Percentiles rank a stretch among this genome's conserved stretches.
Evolutionary conservation across 1,140 invertebrate species (phyloP).

Genomic region (Kradibia gibbosae): DNA sequence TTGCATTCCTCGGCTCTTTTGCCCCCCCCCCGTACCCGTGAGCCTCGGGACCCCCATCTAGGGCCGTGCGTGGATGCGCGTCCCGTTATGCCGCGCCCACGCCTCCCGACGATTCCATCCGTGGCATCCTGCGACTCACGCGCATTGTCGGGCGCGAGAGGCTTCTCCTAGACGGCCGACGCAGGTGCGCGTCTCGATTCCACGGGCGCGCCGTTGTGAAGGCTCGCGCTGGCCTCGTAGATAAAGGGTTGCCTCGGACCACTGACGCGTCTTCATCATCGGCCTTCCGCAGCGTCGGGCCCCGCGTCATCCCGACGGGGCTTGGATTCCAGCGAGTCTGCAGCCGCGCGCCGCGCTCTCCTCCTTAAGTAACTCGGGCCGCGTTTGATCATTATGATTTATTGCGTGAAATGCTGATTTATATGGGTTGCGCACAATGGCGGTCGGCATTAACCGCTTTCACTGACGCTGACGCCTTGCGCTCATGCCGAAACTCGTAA

Average conservation of each 20-base stretch:
- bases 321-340: not conserved
- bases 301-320: slow-evolving; percentile 28
- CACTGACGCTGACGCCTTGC: slow-evolving; percentile 7
- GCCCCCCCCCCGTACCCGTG: not conserved
- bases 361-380: slow-evolving; percentile 13
- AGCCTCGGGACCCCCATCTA: slow-evolving; percentile 20
- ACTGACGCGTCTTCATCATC: not conserved
- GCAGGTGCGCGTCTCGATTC: slow-evolving; percentile 20
- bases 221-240: not conserved
- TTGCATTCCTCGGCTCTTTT: no score
- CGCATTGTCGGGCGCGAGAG: not conserved
- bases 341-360: not conserved
- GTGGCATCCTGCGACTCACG: slow-evolving; percentile 40
- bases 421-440: slow-evolving; percentile 12
- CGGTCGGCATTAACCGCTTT: slow-evolving; percentile 23
- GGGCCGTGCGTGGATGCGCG: slow-evolving; percentile 46
- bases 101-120: slow-evolving; percentile 9
- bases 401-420: slow-evolving; percentile 44
- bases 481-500: not conserved
- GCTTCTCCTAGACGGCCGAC: not conserved
- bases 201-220: not conserved
- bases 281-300: not conserved
- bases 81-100: slow-evolving; percentile 55
- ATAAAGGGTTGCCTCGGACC: slow-evolving; percentile 18
- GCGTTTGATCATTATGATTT: slow-evolving; percentile 32